Base-by-base conservation (phyloP, 1,140 invertebrate species). In the Drosophila ogumai region DNA sequence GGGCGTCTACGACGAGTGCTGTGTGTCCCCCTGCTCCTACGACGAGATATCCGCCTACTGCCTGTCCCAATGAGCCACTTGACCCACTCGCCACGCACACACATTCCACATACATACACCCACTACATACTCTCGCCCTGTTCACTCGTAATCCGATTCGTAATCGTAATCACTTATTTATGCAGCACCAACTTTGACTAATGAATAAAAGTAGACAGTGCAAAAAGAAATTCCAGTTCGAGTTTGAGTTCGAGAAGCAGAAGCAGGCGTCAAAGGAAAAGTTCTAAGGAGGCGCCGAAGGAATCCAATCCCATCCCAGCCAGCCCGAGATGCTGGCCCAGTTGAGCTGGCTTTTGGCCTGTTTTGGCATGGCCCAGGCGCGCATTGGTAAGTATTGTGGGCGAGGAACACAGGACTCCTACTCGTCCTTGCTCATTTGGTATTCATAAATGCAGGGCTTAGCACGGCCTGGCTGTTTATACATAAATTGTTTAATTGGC, bases 401-500 rank as follows among this genome's bases (percentile, higher is more conserved):
- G 43, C 10, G 56, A 73, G 54, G 59, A 71, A 79, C 52, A 0
- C 13, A 22, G 44, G 3, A 7, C 15, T 46, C 47, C 25, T n/a
- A 1, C 32, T 55, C 52, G 52, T 55, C 52, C 52, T 55, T 55
- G 52, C 76, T 90, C 66, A 86, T 90, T 90, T 90, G 66, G 52
- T 86, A 90, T 90, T 90, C 85, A 90, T 90, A 88, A 85, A 90
- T 90, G 81, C 74, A 75, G 77, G 74, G 77, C 81, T 80, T 78
- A 66, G 73, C 50, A 74, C 59, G 59, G 71, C 78, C 52, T 63
- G 66, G 57, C 64, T 66, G 68, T 80, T 88, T 55, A 80, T 82
- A 78, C 80, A 84, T 78, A 88, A 90, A 88, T 85, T 85, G 81
- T 90, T 88, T 88, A 88, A 88, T 88, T 88, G 84, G 84, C 84